Conservation (phyloP, 2,888 invertebrate genomes). For the Drosophila mayaguana region DNA sequence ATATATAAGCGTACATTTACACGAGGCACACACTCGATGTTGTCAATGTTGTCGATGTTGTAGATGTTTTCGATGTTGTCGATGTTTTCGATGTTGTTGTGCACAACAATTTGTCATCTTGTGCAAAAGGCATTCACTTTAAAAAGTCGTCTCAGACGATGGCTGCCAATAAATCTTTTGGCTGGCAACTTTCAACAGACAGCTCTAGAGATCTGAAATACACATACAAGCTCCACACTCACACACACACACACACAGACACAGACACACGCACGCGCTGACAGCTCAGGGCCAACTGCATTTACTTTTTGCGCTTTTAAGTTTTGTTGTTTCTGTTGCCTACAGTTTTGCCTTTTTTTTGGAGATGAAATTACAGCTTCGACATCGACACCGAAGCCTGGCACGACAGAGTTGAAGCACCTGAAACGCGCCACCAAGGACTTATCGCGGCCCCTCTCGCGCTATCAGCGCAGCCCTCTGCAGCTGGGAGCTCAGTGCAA, state of each 20-base stretch:
- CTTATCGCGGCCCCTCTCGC: conserved; percentile 44
- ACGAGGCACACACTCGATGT: conserved; percentile 7
- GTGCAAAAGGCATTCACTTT: conserved; percentile 74
- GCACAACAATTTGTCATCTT: conserved; percentile 68
- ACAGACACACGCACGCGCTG: conserved; percentile 41
- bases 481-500: conserved; percentile 44
- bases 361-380: conserved; percentile 74
- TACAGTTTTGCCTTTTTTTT: conserved; percentile 28
- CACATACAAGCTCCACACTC: conserved; percentile 8
- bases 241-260: conserved; percentile 20
- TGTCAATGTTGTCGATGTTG: conserved; percentile 1
- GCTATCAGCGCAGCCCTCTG: conserved; percentile 1
- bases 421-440: conserved; percentile 72
- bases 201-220: conserved; percentile 45
- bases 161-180: conserved; percentile 72
- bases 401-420: conserved; percentile 67
- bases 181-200: conserved; percentile 69
- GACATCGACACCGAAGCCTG: conserved; percentile 45
- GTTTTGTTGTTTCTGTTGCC: conserved; percentile 12
- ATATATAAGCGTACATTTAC: conserved; percentile 2
- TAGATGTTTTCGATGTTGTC: background rate
- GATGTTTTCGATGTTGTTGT: conserved; percentile 24
- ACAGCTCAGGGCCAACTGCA: conserved; percentile 80
- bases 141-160: conserved; percentile 64
- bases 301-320: conserved; percentile 65